Conservation (phyloP, 2,888 invertebrate genomes). For the Gastrophysa polygoni region DNA sequence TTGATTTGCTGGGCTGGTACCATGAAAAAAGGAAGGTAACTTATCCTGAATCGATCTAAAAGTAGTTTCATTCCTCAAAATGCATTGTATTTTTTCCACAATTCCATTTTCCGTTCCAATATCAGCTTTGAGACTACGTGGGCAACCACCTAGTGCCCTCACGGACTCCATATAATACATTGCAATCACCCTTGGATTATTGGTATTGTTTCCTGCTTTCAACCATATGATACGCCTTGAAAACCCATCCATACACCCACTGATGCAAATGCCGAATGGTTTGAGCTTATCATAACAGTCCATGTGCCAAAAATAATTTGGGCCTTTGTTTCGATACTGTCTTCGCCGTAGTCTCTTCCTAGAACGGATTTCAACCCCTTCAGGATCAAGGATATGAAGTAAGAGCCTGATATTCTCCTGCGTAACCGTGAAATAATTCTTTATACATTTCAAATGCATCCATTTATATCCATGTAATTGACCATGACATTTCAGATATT, state of each 20-base stretch:
- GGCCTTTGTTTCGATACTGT: conserved; percentile 17
- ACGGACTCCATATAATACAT: conserved; percentile 16
- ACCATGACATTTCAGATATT: no score
- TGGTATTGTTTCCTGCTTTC: conserved; percentile 1
- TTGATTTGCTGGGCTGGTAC: no score
- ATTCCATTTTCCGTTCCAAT: conserved; percentile 26
- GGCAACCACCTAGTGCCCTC: conserved; percentile 12
- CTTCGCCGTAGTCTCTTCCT: conserved; percentile 13
- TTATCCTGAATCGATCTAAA: no score
- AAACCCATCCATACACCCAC: conserved; percentile 29
- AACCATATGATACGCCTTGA: conserved; percentile 28
- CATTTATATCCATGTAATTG: neutral
- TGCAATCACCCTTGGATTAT: conserved; percentile 22
- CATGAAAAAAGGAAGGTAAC: neutral
- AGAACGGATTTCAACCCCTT: neutral
- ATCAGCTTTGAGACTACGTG: conserved; percentile 19
- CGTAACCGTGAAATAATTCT: neutral
- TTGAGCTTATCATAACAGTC: conserved; percentile 30
- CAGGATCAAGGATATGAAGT: neutral
- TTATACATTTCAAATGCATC: neutral
- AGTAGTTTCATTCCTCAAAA: neutral
- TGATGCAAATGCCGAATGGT: conserved; percentile 24
- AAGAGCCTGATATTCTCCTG: neutral
- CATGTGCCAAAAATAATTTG: conserved; percentile 30
- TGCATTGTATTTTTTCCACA: conserved; percentile 18